Base-by-base conservation (phyloP, 2,888 invertebrate genomes). In the Drosophila atroscutellata region DNA sequence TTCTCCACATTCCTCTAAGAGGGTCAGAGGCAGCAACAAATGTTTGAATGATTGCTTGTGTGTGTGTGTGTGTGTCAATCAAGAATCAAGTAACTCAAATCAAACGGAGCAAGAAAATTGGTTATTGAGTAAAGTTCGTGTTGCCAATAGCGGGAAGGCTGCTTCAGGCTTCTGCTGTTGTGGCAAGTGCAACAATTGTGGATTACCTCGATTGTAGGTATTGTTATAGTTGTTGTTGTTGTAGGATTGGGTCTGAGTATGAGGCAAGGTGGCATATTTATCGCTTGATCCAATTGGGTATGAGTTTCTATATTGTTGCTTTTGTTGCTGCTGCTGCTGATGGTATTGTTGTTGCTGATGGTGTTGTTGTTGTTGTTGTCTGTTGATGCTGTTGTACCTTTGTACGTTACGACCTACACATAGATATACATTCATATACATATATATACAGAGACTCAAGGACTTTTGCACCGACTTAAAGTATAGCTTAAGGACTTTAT, bases 261-360 rank as follows among this genome's bases (percentile, higher is more conserved):
- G 47, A 37, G 69, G 69, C 69, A 54, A 20, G 36, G 54, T 81
- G 64, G 87, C 80, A 75, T 87, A 90, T 80, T 88, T 91, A 83
- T 71, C 59, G 69, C 81, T 83, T 81, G 88, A 83, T 91, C 92
- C 92, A 77, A 78, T 77, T 57, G 87, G 83, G 68, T 87, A 90
- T 72, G 92, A 92, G 82, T 91, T 90, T 87, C 90, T 90, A 89
- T 89, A 90, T 84, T 91, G 92, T 80, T 90, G 90, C 84, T 86
- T 84, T 72, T 80, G 87, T 79, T 88, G 83, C 61, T 85, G 83
- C 66, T 83, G 76, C 60, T 84, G 80, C 45, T 83, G 79, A 32
- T 77, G 67, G 59, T 85, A 76, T 66, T 86, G 77, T 36, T 75
- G 75, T n/a, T 71, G 70, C 11, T 70, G 62, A 9, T 72, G 52